Percentiles rank a stretch among this genome's conserved stretches.
Evolutionary conservation across 2,113 vertebrate species (phyloP).

Genomic region (Diglossa brunneiventris): DNA sequence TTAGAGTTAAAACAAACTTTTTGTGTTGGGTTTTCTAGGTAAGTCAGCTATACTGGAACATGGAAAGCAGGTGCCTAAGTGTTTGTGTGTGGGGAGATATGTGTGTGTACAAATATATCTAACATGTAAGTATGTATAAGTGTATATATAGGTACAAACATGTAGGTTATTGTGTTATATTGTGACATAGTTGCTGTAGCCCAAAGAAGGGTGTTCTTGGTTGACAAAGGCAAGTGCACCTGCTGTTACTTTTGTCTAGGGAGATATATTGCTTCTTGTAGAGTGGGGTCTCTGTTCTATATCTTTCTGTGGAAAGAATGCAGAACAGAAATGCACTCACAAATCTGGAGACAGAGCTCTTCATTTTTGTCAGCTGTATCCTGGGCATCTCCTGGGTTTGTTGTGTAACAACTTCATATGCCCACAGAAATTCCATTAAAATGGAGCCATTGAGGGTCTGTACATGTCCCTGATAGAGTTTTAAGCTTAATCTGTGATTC

Average conservation of each 20-base stretch:
- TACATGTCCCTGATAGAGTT: background rate
- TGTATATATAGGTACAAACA: background rate
- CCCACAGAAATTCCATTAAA: background rate
- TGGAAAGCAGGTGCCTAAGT: background rate
- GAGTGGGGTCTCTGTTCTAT: background rate
- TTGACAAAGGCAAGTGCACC: background rate
- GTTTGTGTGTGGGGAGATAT: background rate
- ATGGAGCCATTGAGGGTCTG: background rate
- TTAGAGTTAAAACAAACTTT: background rate
- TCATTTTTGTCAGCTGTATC: background rate
- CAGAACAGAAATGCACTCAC: background rate
- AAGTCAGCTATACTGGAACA: background rate
- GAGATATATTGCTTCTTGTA: background rate
- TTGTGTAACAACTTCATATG: background rate
- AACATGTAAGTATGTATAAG: background rate
- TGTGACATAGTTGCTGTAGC: background rate
- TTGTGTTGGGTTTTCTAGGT: background rate
- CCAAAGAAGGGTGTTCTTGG: background rate
- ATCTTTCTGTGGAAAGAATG: background rate
- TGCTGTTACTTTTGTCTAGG: background rate
- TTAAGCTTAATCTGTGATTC: background rate
- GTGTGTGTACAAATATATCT: background rate
- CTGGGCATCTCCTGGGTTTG: background rate
- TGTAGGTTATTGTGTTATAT: background rate
- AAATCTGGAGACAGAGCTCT: background rate